These are phyloP conservation scores for Peribatodes rhomboidaria DNA, from an alignment of 2,888 invertebrate genomes.

Conservation along the genomic window DNA sequence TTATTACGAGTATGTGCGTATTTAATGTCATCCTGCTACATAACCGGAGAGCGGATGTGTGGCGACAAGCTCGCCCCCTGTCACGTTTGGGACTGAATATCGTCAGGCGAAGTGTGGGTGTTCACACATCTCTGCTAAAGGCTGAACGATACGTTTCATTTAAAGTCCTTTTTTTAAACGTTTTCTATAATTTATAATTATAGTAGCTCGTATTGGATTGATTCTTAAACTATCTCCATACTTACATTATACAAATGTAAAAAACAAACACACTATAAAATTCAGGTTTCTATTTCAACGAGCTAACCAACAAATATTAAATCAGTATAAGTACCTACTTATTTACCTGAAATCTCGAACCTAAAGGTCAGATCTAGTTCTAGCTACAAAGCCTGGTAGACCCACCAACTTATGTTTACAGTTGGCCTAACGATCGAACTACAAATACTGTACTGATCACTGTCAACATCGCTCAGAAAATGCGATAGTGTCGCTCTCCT, in stretches of 20 bases:
- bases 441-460: neutral
- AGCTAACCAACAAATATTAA: neutral
- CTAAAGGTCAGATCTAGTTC: constrained; percentile 21
- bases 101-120: too few relatives aligned
- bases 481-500: neutral
- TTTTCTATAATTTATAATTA: too few relatives aligned
- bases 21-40: too few relatives aligned
- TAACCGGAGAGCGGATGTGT: too few relatives aligned
- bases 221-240: too few relatives aligned
- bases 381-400: constrained; percentile 6
- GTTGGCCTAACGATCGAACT: neutral
- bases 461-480: neutral
- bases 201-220: too few relatives aligned
- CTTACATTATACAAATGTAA: neutral
- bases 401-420: neutral
- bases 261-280: neutral
- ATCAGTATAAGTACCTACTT: neutral
- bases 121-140: too few relatives aligned
- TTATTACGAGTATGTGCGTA: too few relatives aligned
- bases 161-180: too few relatives aligned
- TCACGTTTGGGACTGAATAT: too few relatives aligned
- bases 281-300: neutral
- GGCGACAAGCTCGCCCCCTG: too few relatives aligned
- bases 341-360: constrained; percentile 17
- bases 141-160: too few relatives aligned